Percentiles rank a stretch among this genome's conserved stretches.
These are phyloP conservation scores for Caprella mutica DNA, from an alignment of 2,888 invertebrate genomes.

Conservation along the genomic window DNA sequence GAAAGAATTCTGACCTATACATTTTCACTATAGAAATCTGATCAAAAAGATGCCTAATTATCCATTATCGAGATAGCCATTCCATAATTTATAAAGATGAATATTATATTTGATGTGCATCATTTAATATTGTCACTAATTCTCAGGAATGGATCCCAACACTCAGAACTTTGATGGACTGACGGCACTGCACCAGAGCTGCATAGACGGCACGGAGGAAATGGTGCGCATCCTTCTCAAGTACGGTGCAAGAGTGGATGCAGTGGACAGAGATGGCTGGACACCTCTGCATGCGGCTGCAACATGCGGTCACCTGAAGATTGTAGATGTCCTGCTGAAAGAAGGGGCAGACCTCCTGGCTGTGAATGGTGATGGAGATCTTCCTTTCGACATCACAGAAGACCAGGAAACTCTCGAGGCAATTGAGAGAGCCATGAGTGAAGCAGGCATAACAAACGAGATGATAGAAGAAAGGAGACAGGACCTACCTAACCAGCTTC, in stretches of 20 bases:
- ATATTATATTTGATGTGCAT: no score
- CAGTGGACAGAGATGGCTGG: conserved; percentile 27
- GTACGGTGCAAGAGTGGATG: conserved; percentile 23
- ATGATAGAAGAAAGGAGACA: conserved; percentile 12
- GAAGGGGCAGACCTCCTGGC: conserved; percentile 26
- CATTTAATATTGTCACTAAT: no score
- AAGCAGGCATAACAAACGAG: conserved; percentile 13
- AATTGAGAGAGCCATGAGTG: conserved; percentile 24
- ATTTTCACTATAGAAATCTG: no score
- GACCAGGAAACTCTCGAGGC: conserved; percentile 23
- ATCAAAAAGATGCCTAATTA: no score
- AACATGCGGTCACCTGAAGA: conserved; percentile 28
- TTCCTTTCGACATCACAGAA: conserved; percentile 29
- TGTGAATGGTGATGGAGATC: conserved; percentile 27
- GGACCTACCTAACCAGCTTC: not conserved
- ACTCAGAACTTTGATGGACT: conserved; percentile 25
- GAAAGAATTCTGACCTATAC: no score
- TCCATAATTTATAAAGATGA: no score
- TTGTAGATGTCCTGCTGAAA: conserved; percentile 18
- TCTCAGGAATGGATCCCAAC: conserved; percentile 27
- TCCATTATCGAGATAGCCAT: no score
- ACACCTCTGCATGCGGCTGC: conserved; percentile 32
- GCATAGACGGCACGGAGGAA: conserved; percentile 28
- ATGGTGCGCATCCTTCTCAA: conserved; percentile 22
- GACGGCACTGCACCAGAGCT: conserved; percentile 30